Conservation (phyloP, 2,113 vertebrate genomes). For the Pogonocichla stellata region DNA sequence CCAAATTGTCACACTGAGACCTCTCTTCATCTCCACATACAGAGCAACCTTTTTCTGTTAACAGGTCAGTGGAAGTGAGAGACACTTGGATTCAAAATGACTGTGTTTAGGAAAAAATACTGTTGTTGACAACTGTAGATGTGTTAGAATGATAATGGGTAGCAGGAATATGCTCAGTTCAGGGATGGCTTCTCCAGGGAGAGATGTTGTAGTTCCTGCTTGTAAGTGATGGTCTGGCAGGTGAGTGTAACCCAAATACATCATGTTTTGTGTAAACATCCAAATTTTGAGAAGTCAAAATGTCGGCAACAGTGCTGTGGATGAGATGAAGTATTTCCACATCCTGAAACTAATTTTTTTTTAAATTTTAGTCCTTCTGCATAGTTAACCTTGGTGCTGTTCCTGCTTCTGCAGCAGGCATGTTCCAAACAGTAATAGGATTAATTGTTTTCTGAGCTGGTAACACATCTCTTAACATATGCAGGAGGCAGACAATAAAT, state of each 20-base stretch:
- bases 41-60: background rate
- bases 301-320: background rate
- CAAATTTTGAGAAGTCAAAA: background rate
- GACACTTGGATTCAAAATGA: background rate
- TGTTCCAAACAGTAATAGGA: background rate
- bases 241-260: background rate
- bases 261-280: background rate
- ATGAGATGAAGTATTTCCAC: background rate
- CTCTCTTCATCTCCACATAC: background rate
- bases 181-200: background rate
- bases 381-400: background rate
- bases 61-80: background rate
- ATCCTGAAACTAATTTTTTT: background rate
- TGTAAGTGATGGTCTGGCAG: background rate
- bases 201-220: background rate
- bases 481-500: constrained; percentile 43
- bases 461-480: constrained; percentile 9
- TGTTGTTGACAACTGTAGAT: background rate
- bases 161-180: background rate
- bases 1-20: background rate
- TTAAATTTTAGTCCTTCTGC: background rate
- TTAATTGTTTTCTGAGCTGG: constrained; percentile 47
- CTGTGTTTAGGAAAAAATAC: background rate
- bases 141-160: background rate
- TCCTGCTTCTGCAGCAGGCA: background rate